Evolutionary conservation across 2,797 vertebrate species (phyloP).

Genomic region (Furcifer pardalis): DNA sequence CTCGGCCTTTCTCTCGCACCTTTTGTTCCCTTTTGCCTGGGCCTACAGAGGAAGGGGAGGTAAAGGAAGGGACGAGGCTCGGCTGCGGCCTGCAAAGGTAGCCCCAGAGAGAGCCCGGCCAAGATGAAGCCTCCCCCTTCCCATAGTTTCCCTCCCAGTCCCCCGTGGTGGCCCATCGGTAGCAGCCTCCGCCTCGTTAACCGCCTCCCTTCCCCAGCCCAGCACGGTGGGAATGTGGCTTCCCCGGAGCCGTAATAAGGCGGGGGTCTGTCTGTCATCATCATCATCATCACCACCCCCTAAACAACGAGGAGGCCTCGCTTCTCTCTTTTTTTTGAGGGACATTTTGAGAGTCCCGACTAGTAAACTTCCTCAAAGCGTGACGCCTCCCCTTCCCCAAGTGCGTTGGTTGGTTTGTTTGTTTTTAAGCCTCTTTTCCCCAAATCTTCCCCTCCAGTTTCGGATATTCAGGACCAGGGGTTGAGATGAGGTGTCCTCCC

Average conservation of each 20-base stretch:
- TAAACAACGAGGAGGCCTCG: background rate
- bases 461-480: background rate
- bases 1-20: background rate
- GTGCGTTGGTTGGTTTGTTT: background rate
- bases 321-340: too few relatives aligned
- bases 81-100: too few relatives aligned
- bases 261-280: too few relatives aligned
- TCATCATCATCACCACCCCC: background rate
- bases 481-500: background rate
- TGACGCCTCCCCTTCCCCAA: background rate
- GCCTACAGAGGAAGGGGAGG: background rate
- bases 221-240: background rate
- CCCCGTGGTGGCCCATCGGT: background rate
- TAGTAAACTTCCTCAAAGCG: background rate
- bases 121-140: too few relatives aligned
- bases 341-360: too few relatives aligned
- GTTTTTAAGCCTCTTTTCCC: background rate
- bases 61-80: background rate
- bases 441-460: too few relatives aligned
- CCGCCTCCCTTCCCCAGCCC: background rate
- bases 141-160: background rate
- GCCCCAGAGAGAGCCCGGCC: too few relatives aligned
- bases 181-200: conserved; percentile 17
- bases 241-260: background rate
- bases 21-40: conserved; percentile 30